phyloP scores from a whole-genome alignment of 2,888 invertebrate genomes.

The Harmothoe impar region DNA sequence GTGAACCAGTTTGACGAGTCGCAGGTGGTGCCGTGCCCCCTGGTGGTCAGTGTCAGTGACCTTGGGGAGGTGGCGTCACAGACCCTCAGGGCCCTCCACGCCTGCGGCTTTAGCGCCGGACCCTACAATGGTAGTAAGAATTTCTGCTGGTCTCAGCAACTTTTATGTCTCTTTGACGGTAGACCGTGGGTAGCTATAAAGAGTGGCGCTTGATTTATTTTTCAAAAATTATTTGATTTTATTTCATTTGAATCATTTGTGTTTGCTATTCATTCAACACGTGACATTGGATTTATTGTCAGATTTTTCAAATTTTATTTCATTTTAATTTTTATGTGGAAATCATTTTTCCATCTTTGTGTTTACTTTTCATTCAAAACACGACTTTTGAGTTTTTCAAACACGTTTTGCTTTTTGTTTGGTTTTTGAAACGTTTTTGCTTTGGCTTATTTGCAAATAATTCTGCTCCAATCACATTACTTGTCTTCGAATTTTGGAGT shows the following conservation, averaged over 20 bases:
- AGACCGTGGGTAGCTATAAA: background rate
- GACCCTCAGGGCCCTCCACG: constrained; percentile 68
- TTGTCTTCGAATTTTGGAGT: too few relatives aligned
- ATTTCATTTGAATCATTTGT: background rate
- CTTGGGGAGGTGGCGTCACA: constrained; percentile 68
- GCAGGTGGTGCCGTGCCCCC: constrained; percentile 70
- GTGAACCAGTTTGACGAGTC: constrained; percentile 70
- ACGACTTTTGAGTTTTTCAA: too few relatives aligned
- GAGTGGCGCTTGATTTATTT: background rate
- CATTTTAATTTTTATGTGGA: too few relatives aligned
- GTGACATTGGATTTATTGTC: too few relatives aligned
- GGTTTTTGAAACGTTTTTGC: too few relatives aligned
- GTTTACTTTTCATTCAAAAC: too few relatives aligned
- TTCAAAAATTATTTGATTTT: background rate
- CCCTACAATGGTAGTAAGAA: constrained; percentile 69
- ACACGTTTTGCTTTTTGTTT: too few relatives aligned
- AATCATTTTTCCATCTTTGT: too few relatives aligned
- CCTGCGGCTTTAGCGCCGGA: constrained; percentile 66
- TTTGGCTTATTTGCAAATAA: too few relatives aligned
- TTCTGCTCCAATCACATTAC: too few relatives aligned
- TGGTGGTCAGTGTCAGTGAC: constrained; percentile 71
- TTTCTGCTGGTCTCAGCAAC: background rate
- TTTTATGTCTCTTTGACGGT: background rate
- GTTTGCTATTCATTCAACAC: too few relatives aligned
- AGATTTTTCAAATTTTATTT: too few relatives aligned